Percentiles rank a stretch among this genome's conserved stretches.
These are phyloP conservation scores for Nothura maculosa DNA, from an alignment of 2,797 vertebrate species.

Conservation along the genomic window DNA sequence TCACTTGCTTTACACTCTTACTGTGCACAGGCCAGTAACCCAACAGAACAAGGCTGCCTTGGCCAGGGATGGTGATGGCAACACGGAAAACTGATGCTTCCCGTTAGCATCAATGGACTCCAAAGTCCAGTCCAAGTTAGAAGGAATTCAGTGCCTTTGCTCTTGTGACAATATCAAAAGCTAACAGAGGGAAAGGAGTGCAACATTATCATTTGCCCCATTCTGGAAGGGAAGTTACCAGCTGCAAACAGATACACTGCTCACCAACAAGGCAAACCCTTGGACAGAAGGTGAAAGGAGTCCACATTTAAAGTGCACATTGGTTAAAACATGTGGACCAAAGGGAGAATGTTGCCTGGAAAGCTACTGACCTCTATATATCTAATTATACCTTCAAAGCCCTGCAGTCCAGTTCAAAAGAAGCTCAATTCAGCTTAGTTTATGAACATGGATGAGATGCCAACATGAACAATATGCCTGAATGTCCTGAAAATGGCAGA, in stretches of 20 bases:
- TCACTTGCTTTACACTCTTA: background rate
- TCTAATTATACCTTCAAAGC: background rate
- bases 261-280: background rate
- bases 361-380: background rate
- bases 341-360: background rate
- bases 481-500: background rate
- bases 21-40: background rate
- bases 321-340: background rate
- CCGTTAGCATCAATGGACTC: background rate
- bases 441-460: background rate
- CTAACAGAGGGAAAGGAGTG: background rate
- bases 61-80: background rate
- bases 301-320: background rate
- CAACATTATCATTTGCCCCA: background rate
- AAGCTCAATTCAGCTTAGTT: background rate
- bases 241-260: background rate
- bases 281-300: background rate
- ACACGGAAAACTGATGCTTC: accelerated
- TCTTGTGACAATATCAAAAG: accelerated
- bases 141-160: background rate
- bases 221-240: constrained; percentile 20
- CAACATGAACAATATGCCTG: background rate
- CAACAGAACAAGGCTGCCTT: background rate
- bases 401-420: background rate
- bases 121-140: background rate